Evolutionary conservation across 2,888 invertebrate genomes (phyloP), one percentile per base, ranked within the genome.

Genomic region (Falcaria lacertinaria): DNA sequence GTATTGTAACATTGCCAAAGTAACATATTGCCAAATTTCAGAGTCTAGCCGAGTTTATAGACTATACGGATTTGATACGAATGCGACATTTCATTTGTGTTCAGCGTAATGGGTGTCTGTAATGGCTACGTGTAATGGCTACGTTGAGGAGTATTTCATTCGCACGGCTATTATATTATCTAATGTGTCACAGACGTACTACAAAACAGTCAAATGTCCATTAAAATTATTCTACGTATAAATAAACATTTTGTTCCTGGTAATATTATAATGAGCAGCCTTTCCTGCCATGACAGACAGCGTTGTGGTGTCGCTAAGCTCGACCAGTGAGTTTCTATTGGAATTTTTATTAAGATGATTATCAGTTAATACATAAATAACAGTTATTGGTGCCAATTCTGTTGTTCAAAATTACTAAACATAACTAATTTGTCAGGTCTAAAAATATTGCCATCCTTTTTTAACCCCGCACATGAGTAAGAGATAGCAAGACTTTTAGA

Each of bases 11-110:
- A 45, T 55, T 80, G 81, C 81, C 81, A 81, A 81, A 52, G 56
- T 64, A 56, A 57, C 47, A 57, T 72, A 65, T 65, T 79, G 80
- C 81, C 81, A 81, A 80, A 78, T 65, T 70, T 67, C 62, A 57
- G 60, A 60, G 64, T 55, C 55, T 57, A 53, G 50, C 46, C 43
- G 47, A 60, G 69, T 70, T 69, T 70, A 69, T 65, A 54, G 63
- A 52, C 60, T 57, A 60, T 64, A 52, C 54, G 51, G 58, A 64
- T 69, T 71, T 70, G 67, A 73, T 68, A 55, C 60, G 65, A 69
- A 63, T 64, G 57, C 57, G 63, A 61, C 54, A 54, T 53, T 54
- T 54, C 44, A 53, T 57, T 56, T 49, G 8, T 14, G 43, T 52
- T 54, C 54, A 55, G 32, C 41, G 50, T 66, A 60, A 64, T 61